Evolutionary conservation across 2,113 vertebrate species (phyloP), one percentile per base, ranked within the genome.

Genomic region (Melanerpes formicivorus): DNA sequence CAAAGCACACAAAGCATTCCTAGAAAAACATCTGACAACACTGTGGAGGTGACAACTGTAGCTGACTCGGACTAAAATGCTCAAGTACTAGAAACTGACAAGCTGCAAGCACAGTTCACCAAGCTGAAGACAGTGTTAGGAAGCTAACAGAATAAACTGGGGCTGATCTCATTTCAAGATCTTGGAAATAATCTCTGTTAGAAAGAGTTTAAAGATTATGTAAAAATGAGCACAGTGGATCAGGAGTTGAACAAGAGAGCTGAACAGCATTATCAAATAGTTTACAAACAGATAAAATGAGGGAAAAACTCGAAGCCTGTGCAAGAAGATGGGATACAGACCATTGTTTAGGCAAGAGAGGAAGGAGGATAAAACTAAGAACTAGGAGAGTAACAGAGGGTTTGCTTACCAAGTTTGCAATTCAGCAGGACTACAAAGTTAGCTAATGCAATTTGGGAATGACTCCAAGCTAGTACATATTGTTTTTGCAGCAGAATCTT

Each of bases 381-480:
- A 40, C 10, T 80, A 67, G 14, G 18, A 79, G 18, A 73, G 54
- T 54, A 84, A 44, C 34, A 60, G 37, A 54, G 1, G 76, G 66
- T 44, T 90, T 84, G 52, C 59, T 84, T 65, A 94, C 27, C 52
- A 83, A 75, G 37, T 58, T 18, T 54, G 75, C 72, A 77, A 52
- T 44, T 70, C 65, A 79, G 42, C 37, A 77, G 56, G 52, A 85
- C 37, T 92, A 67, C 75, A 93, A 89, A 77, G 92, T 82, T 80
- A 90, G 60, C 79, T 80, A 89, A 87, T 46, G 27, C 48, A 83
- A 17, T 90, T 87, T 93, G 76, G 69, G 82, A 94, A 93, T 25
- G 19, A 83, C 72, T 92, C 81, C 76, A 92, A 81, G 58, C 48
- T 75, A 78, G 58, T 40, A 85, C 69, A 85, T 40, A 71, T 2